Conservation (phyloP, 2,888 invertebrate species). For the Harmothoe impar region DNA sequence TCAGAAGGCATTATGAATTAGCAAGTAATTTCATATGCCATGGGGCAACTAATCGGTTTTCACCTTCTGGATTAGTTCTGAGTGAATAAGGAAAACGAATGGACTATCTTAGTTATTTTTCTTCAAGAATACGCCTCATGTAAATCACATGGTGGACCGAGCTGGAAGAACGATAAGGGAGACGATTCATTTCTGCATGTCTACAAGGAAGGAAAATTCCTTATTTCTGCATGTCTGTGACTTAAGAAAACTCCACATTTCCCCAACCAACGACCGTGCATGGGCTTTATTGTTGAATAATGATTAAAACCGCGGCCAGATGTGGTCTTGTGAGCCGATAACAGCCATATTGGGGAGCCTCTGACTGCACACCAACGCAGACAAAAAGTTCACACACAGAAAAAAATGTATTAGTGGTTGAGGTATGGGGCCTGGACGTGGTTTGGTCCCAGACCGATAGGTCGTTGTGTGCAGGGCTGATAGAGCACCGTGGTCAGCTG, state of each 20-base stretch:
- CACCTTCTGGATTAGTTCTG: no score
- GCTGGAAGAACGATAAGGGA: no score
- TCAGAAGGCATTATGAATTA: no score
- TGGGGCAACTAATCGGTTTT: no score
- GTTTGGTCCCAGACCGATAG: slow-evolving; percentile 24
- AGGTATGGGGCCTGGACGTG: not conserved
- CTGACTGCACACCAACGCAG: slow-evolving; percentile 7
- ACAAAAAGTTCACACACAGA: slow-evolving; percentile 10
- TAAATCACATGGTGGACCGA: no score
- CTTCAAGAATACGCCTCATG: no score
- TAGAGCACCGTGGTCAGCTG: slow-evolving; percentile 27
- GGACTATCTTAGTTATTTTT: no score
- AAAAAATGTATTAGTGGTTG: not conserved
- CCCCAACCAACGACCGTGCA: not conserved
- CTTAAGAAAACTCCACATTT: no score
- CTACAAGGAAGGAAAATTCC: no score
- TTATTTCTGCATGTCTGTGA: not conserved
- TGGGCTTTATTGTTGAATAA: slow-evolving; percentile 4
- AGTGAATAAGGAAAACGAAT: no score
- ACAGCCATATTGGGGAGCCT: not conserved
- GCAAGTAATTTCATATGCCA: no score
- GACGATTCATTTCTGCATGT: no score
- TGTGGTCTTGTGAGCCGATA: not conserved
- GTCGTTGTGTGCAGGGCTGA: slow-evolving; percentile 7
- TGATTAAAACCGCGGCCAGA: not conserved